phyloP scores from a whole-genome alignment of 1,140 invertebrate genomes.

The Lerema accius region DNA sequence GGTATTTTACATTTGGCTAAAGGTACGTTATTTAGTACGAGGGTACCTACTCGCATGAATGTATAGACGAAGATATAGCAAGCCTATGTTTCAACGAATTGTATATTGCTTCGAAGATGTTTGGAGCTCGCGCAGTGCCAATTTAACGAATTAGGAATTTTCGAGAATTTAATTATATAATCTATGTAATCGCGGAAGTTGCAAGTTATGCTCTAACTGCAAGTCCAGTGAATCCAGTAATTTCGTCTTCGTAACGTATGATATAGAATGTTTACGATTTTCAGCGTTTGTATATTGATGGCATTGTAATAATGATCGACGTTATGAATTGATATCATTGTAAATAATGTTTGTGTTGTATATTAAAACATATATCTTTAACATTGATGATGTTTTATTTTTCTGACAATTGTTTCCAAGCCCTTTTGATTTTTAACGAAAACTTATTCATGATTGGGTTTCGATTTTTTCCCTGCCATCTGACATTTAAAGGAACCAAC shows the following conservation, averaged over 20 bases:
- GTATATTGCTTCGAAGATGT: slow-evolving; percentile 15
- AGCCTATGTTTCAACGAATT: slow-evolving; percentile 30
- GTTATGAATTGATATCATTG: slow-evolving; percentile 45
- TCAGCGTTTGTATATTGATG: slow-evolving; percentile 37
- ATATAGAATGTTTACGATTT: slow-evolving; percentile 12
- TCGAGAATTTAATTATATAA: slow-evolving; percentile 5
- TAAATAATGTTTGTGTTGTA: slow-evolving; percentile 78
- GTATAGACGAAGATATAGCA: slow-evolving; percentile 40
- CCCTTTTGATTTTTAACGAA: no score
- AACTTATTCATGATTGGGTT: no score
- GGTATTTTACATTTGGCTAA: slow-evolving; percentile 26
- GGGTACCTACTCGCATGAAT: slow-evolving; percentile 30
- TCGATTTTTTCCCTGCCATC: no score
- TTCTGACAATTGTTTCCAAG: no score
- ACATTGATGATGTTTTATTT: slow-evolving; percentile 22
- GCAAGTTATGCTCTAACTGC: slow-evolving; percentile 21
- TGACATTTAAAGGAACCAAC: no score
- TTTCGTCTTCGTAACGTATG: slow-evolving; percentile 13
- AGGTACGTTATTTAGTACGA: slow-evolving; percentile 4
- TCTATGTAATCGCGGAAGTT: slow-evolving; percentile 30
- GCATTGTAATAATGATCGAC: slow-evolving; percentile 23
- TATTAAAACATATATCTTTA: slow-evolving; percentile 57
- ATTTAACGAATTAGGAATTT: slow-evolving; percentile 43
- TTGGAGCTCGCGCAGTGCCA: slow-evolving; percentile 54
- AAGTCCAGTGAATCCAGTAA: slow-evolving; percentile 54